Evolutionary conservation across 2,797 vertebrate genomes (phyloP), one percentile per base, ranked within the genome.

Genomic region (Eupleurogrammus muticus): DNA sequence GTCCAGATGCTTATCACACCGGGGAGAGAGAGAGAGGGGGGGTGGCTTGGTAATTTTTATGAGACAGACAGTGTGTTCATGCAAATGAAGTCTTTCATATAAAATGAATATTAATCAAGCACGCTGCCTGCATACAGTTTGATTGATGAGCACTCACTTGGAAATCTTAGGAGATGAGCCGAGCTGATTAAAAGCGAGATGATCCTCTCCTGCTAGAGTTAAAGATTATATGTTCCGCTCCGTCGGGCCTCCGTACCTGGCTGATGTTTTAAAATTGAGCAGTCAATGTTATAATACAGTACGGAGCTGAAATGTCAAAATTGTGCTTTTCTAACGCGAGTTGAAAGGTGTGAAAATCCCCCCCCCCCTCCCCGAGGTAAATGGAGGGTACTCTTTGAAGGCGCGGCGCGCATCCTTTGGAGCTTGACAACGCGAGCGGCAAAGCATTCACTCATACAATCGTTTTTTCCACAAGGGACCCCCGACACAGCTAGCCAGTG

Each of bases 1-100:
- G 88, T 90, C 86, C 87, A 88, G 90, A 90, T 90, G 86, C 85
- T 87, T 89, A 89, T 89, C 86, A 19, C 59, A 56, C 23, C 72
- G n/a, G 73, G 12, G 81, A 72, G 83, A 85, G 78, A n/a, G n/a
- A n/a, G n/a, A n/a, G n/a, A n/a, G n/a, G n/a, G n/a, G n/a, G n/a
- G n/a, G n/a, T n/a, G 82, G 65, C 65, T 77, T 67, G 49, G 60
- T 77, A 70, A 85, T 89, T 83, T 87, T 82, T 54, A 88, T 62
- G 77, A 92, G 85, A 74, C 77, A 87, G 68, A 84, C 81, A 84
- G 82, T 87, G 85, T 84, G 82, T 80, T 87, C 78, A 88, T 91
- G 89, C 87, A 92, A 89, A 92, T 88, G 57, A 86, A 79, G 84
- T 79, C 75, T 82, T 78, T 90, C 76, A 51, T 77, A 76, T 73